Percentiles rank a stretch among this genome's conserved stretches.
phyloP scores from a whole-genome alignment of 2,113 vertebrate genomes.

The Maccullochella peelii region DNA sequence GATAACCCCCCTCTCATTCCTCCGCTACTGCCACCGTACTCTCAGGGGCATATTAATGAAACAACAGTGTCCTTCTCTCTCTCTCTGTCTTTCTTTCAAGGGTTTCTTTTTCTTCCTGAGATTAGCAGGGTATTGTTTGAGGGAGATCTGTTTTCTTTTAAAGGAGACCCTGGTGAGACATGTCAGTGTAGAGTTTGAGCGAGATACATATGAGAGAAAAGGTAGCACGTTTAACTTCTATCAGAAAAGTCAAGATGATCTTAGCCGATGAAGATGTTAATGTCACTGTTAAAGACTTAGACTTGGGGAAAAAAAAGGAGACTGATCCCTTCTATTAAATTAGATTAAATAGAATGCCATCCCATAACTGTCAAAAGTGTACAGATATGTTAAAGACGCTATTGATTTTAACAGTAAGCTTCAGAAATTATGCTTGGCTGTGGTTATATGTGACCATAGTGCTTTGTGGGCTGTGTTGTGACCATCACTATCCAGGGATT shows the following conservation, averaged over 20 bases:
- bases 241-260: slow-evolving; percentile 30
- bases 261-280: background rate
- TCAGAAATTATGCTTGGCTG: slow-evolving; percentile 41
- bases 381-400: slow-evolving; percentile 46
- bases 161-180: slow-evolving; percentile 41
- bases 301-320: background rate
- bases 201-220: slow-evolving; percentile 21
- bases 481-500: slow-evolving; percentile 61
- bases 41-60: slow-evolving; percentile 76
- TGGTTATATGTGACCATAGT: slow-evolving; percentile 57
- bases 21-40: slow-evolving; percentile 58
- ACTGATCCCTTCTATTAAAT: slow-evolving; percentile 1
- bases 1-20: slow-evolving; percentile 73
- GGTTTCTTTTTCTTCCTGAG: slow-evolving; percentile 64
- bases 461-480: slow-evolving; percentile 68
- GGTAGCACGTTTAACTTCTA: slow-evolving; percentile 33
- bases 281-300: slow-evolving; percentile 6
- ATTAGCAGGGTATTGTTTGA: slow-evolving; percentile 71
- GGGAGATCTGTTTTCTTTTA: slow-evolving; percentile 57
- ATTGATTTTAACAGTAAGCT: slow-evolving; percentile 49
- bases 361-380: slow-evolving; percentile 35
- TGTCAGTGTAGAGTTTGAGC: slow-evolving; percentile 34
- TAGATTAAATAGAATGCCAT: slow-evolving; percentile 11
- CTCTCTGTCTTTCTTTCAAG: slow-evolving; percentile 53
- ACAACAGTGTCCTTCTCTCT: slow-evolving; percentile 60